phyloP scores from a whole-genome alignment of 2,888 invertebrate genomes.

The Epiblema foenella region DNA sequence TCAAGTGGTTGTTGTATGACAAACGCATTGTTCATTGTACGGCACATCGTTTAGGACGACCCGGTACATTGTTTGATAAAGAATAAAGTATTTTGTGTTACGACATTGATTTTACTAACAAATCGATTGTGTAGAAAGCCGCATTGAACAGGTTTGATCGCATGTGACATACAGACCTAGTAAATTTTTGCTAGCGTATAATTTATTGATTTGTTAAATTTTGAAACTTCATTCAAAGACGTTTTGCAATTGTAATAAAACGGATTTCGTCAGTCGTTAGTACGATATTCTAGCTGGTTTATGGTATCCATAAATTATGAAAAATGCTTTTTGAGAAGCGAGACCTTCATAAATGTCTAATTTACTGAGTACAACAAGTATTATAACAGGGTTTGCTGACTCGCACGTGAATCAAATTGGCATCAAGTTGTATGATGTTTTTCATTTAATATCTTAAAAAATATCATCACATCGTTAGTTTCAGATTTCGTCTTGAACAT shows the following conservation, averaged over 20 bases:
- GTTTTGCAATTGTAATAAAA: conserved; percentile 31
- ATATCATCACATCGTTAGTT: too few species aligned
- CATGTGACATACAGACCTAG: conserved; percentile 48
- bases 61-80: conserved; percentile 16
- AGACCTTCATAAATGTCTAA: not conserved
- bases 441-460: too few species aligned
- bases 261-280: conserved; percentile 10
- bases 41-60: conserved; percentile 18
- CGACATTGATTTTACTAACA: conserved; percentile 41
- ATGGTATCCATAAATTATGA: not conserved
- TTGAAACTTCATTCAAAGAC: conserved; percentile 30
- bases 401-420: too few species aligned
- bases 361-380: too few species aligned
- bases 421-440: too few species aligned
- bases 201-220: conserved; percentile 40
- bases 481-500: too few species aligned
- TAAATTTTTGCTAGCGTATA: conserved; percentile 44
- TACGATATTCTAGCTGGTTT: conserved; percentile 1
- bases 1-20: conserved; percentile 16
- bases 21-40: conserved; percentile 35
- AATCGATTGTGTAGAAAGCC: conserved; percentile 47
- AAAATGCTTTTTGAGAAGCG: not conserved
- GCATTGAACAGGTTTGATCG: conserved; percentile 44
- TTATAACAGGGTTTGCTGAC: too few species aligned
- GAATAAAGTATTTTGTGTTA: conserved; percentile 33